Percentiles rank a stretch among this genome's conserved stretches.
phyloP scores from a whole-genome alignment of 2,113 vertebrate species.

The Athene noctua region DNA sequence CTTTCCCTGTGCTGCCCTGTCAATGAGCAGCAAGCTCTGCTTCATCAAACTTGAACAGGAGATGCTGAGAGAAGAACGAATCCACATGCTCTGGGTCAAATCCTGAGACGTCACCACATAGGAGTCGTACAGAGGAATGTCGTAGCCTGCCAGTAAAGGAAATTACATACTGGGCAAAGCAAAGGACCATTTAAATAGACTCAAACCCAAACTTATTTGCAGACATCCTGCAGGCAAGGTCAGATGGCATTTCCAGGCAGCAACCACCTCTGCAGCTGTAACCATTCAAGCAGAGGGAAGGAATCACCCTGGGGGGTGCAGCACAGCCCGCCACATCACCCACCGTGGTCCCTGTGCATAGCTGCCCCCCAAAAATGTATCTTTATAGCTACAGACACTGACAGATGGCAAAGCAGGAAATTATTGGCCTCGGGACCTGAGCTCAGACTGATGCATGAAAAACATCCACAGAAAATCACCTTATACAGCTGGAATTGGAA shows the following conservation, averaged over 20 bases:
- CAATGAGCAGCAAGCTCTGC: neutral
- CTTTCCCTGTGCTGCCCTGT: neutral
- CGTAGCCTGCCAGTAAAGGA: neutral
- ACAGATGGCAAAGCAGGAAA: neutral
- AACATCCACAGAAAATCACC: neutral
- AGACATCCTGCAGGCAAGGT: neutral
- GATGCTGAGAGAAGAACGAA: neutral
- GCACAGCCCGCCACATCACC: neutral
- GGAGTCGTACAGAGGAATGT: accelerated
- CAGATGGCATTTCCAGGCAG: neutral
- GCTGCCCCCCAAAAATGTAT: neutral
- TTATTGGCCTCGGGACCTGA: neutral
- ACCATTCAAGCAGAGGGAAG: neutral
- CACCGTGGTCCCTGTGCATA: neutral
- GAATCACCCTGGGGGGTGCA: neutral
- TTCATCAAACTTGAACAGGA: neutral
- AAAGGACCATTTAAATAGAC: neutral
- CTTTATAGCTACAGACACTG: neutral
- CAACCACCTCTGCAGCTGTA: neutral
- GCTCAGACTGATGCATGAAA: neutral
- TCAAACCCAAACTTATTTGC: neutral
- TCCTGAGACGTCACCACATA: neutral
- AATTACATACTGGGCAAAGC: neutral
- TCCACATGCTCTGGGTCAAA: neutral
- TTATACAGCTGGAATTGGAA: neutral